A percentile compares a stretch with the other conserved stretches of the same genome.
Conservation (phyloP, 2,888 invertebrate genomes). For the Cepaea hortensis region DNA sequence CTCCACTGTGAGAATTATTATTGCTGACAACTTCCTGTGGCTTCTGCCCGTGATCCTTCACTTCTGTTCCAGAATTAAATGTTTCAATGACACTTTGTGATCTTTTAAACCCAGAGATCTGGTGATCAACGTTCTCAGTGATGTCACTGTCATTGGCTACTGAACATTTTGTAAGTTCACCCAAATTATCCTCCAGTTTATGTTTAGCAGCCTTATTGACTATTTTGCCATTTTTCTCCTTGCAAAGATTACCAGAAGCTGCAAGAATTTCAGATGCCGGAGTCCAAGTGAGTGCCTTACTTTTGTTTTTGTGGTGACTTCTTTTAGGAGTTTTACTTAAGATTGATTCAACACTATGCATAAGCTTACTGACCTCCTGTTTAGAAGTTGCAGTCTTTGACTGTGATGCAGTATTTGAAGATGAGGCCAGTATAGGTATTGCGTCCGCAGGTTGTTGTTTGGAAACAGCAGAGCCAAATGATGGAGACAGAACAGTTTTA, state of each 20-base stretch:
- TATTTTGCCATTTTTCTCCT: constrained; percentile 1
- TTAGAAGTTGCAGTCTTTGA: background rate
- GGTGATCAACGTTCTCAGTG: background rate
- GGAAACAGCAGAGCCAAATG: background rate
- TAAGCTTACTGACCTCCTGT: constrained; percentile 20
- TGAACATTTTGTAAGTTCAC: background rate
- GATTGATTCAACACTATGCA: constrained; percentile 46
- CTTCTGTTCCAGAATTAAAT: background rate
- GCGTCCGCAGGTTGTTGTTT: background rate
- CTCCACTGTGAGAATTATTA: background rate
- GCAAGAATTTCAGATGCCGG: background rate
- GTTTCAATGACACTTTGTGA: constrained; percentile 37
- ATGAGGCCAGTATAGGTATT: background rate
- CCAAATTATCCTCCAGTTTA: background rate
- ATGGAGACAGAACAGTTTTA: background rate
- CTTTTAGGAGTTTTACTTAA: constrained; percentile 18
- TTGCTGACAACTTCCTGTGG: background rate
- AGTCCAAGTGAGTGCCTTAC: background rate
- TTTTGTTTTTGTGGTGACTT: background rate
- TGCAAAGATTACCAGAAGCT: background rate
- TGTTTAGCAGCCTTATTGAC: background rate
- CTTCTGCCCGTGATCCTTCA: background rate
- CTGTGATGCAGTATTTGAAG: background rate
- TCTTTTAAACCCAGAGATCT: background rate
- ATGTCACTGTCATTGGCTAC: background rate